Base-by-base conservation (phyloP, 2,113 vertebrate species). In the Orthonyx spaldingii region DNA sequence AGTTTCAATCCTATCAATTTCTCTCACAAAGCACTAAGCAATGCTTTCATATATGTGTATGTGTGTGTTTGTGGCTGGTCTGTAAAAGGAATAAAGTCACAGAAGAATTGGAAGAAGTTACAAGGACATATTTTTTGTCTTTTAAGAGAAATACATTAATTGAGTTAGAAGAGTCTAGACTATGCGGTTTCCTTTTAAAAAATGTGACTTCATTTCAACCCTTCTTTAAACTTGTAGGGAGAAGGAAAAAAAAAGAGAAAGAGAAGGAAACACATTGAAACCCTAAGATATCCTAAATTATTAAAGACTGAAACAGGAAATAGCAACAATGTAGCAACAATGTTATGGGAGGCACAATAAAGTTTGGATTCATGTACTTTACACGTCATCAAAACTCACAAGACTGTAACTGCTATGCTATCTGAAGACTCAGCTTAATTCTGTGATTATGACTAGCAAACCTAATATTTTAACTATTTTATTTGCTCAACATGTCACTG, bases 271-370 rank as follows among this genome's bases (percentile, higher is more conserved):
- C 7, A 22, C 18, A 72, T 10, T 65, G 50, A 93, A 97, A 97
- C 76, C 37, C 37, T 59, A 79, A 65, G 32, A 66, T 96, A 86
- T 91, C 80, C 90, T 94, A 44, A 92, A 97, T 96, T 96, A 97
- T 93, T 96, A 93, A 97, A 96, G 88, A 95, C 94, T 87, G 46
- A 97, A 97, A 97, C 90, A 97, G 97, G 95, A 97, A 98, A 97
- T 95, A 96, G 96, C 96, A 97, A 95, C 89, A 95, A 94, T 97
- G 86, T 96, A 97, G 97, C 97, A 97, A 95, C 94, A 96, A 91
- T 97, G 93, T 95, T 97, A 95, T 84, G 80, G 96, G 92, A 97
- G 89, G 95, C 69, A 95, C 96, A 96, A 85, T 91, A 95, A 97
- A 96, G 84, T 75, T 91, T 95, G 83, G 84, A 96, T 97, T 97